Evolutionary conservation across 2,113 vertebrate species (phyloP).

Genomic region (Pluvialis apricaria): DNA sequence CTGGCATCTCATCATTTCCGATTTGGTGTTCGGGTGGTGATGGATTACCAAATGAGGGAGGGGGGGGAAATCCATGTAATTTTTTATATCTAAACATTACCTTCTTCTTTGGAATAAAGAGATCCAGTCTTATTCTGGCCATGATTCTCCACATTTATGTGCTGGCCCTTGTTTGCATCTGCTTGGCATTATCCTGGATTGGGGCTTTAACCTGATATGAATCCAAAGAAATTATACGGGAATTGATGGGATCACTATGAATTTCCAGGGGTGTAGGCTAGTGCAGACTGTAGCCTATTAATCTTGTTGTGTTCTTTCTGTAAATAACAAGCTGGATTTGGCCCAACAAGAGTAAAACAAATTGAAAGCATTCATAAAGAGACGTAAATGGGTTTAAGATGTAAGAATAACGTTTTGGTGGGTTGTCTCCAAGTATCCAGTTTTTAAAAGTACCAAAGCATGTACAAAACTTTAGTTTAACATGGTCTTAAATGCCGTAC

Average conservation of each 20-base stretch:
- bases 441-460: conserved; percentile 5
- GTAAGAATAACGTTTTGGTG: neutral
- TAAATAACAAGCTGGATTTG: conserved; percentile 45
- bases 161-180: conserved; percentile 7
- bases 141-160: neutral
- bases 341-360: conserved; percentile 42
- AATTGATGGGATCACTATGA: conserved; percentile 16
- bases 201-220: conserved; percentile 11
- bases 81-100: neutral
- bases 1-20: neutral
- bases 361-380: conserved; percentile 38
- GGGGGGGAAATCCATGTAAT: neutral
- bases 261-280: conserved; percentile 12
- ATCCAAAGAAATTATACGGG: neutral
- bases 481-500: neutral
- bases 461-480: neutral
- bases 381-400: conserved; percentile 42
- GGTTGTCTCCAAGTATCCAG: neutral
- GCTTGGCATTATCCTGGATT: conserved; percentile 25
- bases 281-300: neutral
- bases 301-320: conserved; percentile 17
- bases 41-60: neutral
- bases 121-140: neutral
- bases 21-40: neutral
- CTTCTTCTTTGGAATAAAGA: neutral